Evolutionary conservation across 2,888 invertebrate species (phyloP).

Genomic region (Labia minor): DNA sequence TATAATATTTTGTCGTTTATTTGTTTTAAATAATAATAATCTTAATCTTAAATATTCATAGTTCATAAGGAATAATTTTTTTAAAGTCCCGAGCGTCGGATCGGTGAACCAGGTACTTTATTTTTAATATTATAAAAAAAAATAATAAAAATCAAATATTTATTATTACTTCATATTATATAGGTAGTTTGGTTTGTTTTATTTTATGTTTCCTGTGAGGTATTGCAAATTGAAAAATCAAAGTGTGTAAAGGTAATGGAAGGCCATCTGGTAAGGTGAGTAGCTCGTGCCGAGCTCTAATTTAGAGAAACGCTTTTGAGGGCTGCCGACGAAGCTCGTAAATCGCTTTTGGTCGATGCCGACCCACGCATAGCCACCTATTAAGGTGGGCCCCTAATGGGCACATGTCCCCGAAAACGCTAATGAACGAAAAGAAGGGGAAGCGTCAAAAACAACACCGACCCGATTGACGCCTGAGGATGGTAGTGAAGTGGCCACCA

Average conservation of each 20-base stretch:
- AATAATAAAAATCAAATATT: too few relatives aligned
- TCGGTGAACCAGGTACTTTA: too few relatives aligned
- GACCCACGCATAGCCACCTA: background rate
- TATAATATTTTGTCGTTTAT: too few relatives aligned
- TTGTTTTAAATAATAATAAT: too few relatives aligned
- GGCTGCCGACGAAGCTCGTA: background rate
- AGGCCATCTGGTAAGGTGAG: background rate
- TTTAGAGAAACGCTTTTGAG: background rate
- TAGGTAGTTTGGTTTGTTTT: too few relatives aligned
- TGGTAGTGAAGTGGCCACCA: background rate
- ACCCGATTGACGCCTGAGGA: background rate
- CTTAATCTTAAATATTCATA: too few relatives aligned
- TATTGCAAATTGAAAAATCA: background rate
- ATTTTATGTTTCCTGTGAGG: too few relatives aligned
- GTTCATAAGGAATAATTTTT: too few relatives aligned
- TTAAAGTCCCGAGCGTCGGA: too few relatives aligned
- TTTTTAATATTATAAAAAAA: too few relatives aligned
- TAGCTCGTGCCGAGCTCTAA: background rate
- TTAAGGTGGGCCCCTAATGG: background rate
- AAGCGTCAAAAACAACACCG: background rate
- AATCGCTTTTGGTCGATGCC: background rate
- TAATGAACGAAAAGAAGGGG: background rate
- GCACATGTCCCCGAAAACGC: background rate
- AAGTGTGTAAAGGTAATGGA: background rate
- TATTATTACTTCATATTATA: too few relatives aligned